phyloP scores from a whole-genome alignment of 1,140 invertebrate genomes.

The Augochlora pura region DNA sequence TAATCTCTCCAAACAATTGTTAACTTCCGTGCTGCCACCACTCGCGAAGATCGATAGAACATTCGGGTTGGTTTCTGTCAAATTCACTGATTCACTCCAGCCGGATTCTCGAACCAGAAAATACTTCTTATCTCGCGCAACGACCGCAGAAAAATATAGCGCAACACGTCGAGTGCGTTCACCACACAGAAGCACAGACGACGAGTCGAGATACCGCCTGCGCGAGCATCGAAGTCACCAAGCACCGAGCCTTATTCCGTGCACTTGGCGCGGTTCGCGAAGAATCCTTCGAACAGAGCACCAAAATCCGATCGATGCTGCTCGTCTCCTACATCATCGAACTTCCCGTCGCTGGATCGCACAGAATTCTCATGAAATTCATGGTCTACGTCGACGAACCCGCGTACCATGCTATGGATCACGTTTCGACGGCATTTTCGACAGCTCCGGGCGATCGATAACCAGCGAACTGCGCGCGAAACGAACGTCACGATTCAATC shows the following conservation, averaged over 20 bases:
- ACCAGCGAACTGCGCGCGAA: neutral
- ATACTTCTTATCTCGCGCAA: neutral
- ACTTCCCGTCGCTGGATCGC: neutral
- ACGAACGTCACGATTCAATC: neutral
- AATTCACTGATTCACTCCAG: neutral
- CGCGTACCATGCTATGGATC: no score
- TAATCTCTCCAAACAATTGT: no score
- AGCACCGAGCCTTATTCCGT: neutral
- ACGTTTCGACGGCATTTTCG: neutral
- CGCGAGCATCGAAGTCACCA: conserved; percentile 24
- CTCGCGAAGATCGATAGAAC: no score
- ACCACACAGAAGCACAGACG: neutral
- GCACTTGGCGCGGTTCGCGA: neutral
- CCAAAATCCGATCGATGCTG: neutral
- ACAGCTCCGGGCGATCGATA: neutral
- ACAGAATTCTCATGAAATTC: neutral
- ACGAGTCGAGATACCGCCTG: neutral
- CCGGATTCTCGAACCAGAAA: neutral
- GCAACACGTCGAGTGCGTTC: neutral
- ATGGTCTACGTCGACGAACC: neutral
- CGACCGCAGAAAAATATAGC: neutral
- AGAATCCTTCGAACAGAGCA: neutral
- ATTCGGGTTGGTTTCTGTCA: neutral
- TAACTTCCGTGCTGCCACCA: no score
- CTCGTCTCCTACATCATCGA: neutral